Percentiles rank a stretch among this genome's conserved stretches.
These are phyloP conservation scores for Drosophila aldrichi DNA, from an alignment of 2,888 invertebrate species.

Conservation along the genomic window DNA sequence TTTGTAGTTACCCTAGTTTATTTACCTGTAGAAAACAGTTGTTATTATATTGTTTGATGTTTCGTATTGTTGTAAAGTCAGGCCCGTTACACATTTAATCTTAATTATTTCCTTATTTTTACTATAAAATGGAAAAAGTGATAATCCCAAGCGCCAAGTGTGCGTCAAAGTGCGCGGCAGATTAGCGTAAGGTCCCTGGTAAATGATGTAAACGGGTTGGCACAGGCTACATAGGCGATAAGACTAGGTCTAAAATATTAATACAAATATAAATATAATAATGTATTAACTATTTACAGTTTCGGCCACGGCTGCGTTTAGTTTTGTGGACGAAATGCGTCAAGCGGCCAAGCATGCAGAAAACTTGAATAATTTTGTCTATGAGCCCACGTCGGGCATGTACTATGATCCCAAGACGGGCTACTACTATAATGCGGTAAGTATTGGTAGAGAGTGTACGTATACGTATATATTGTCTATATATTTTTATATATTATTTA, in stretches of 20 bases:
- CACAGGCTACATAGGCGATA: slow-evolving; percentile 7
- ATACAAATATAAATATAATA: not conserved
- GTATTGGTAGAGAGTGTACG: slow-evolving; percentile 55
- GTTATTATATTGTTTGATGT: not conserved
- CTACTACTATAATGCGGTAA: slow-evolving; percentile 95
- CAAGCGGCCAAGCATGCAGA: slow-evolving; percentile 91
- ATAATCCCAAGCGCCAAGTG: slow-evolving; percentile 20
- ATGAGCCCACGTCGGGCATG: slow-evolving; percentile 93
- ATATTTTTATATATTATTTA: slow-evolving; percentile 35
- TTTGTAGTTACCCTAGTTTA: not conserved
- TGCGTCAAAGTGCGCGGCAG: slow-evolving; percentile 20
- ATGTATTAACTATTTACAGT: slow-evolving; percentile 35
- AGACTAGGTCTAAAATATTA: not conserved
- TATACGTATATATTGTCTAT: not conserved
- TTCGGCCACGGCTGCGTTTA: slow-evolving; percentile 73
- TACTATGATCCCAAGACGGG: slow-evolving; percentile 95
- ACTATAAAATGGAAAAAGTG: slow-evolving; percentile 6
- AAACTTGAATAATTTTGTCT: slow-evolving; percentile 92
- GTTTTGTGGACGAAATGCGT: slow-evolving; percentile 91
- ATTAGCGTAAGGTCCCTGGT: slow-evolving; percentile 36
- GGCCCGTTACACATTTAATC: slow-evolving; percentile 6
- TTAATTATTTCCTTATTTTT: slow-evolving; percentile 14
- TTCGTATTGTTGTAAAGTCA: not conserved
- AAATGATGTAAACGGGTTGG: slow-evolving; percentile 23
- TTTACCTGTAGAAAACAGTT: slow-evolving; percentile 13